Evolutionary conservation across 1,140 invertebrate genomes (phyloP).

Genomic region (Drosophila rhopaloa): DNA sequence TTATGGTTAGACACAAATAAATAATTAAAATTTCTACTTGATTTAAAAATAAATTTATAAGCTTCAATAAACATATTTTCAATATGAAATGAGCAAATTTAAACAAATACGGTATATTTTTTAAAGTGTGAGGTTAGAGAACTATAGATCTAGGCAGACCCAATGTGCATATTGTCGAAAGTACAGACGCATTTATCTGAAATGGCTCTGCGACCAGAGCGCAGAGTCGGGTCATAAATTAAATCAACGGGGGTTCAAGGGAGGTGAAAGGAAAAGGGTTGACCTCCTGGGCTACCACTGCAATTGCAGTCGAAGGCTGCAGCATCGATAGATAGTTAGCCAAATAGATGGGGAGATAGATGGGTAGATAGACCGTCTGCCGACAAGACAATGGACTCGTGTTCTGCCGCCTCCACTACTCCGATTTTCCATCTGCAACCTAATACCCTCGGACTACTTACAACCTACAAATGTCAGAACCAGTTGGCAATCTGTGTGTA

Average conservation of each 20-base stretch:
- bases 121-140: conserved; percentile 15
- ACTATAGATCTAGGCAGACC: conserved; percentile 12
- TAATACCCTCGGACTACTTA: conserved; percentile 33
- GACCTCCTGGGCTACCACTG: conserved; percentile 12
- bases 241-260: conserved; percentile 55
- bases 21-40: too few relatives aligned
- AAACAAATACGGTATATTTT: too few relatives aligned
- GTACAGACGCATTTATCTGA: conserved; percentile 78
- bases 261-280: background rate
- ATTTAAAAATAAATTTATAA: too few relatives aligned
- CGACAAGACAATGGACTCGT: conserved; percentile 56
- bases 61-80: too few relatives aligned
- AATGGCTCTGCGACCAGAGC: conserved; percentile 51
- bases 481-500: conserved; percentile 44
- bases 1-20: too few relatives aligned
- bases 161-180: conserved; percentile 69
- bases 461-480: conserved; percentile 43
- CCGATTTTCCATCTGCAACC: conserved; percentile 1
- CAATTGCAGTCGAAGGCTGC: conserved; percentile 51
- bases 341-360: conserved; percentile 24
- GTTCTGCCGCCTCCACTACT: conserved; percentile 7
- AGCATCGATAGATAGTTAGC: conserved; percentile 53
- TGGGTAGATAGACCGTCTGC: conserved; percentile 47
- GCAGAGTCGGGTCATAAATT: conserved; percentile 71
- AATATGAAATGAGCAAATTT: too few relatives aligned